Base-by-base conservation (phyloP, 2,113 vertebrate genomes). In the Mohoua ochrocephala region DNA sequence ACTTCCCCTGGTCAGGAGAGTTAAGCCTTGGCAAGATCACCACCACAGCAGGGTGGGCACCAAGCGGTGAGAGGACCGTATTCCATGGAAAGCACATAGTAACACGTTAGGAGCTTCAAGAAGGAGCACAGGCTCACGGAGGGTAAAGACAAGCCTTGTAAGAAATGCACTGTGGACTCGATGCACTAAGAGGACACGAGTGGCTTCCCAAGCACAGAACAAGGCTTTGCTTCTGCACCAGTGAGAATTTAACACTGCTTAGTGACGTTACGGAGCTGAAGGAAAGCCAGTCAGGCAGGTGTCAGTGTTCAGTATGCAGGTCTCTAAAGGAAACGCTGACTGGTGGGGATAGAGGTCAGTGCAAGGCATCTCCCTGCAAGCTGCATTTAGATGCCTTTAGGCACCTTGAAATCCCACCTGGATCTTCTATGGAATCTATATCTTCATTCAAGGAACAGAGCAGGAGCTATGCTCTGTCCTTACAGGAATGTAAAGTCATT, bases 31-130 rank as follows among this genome's bases (percentile, higher is more conserved):
- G 23, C 31, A 68, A 74, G 53, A 22, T 44, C 45, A 6, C 31
- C 18, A 15, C 6, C 52, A 47, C 26, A 78, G 74, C 37, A 53
- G 35, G 33, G 10, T 6, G 6, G 74, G 81, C 52, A 37, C 30
- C 44, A 56, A 30, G 52, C 44, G 56, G 30, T 7, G 11, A 39
- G 47, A 50, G 18, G 39, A 47, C 23, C 2, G 0, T 31, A 15
- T 77, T 77, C 14, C 42, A 47, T 0, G 2, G 31, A 33, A 1
- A 11, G 23, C 0, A 0, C 50, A 30, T 45, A 59, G 15, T 19
- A 44, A 24, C 7, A 7, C 0, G 0, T 50, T 39, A 77, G 37
- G 35, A 78, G 24, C 21, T 79, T 70, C 10, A 19, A 19, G 35
- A 31, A 68, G 28, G 53, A 87, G 0, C 20, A 42, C 15, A 39